Evolutionary conservation across 2,113 vertebrate genomes (phyloP).

Genomic region (Okapia johnstoni): DNA sequence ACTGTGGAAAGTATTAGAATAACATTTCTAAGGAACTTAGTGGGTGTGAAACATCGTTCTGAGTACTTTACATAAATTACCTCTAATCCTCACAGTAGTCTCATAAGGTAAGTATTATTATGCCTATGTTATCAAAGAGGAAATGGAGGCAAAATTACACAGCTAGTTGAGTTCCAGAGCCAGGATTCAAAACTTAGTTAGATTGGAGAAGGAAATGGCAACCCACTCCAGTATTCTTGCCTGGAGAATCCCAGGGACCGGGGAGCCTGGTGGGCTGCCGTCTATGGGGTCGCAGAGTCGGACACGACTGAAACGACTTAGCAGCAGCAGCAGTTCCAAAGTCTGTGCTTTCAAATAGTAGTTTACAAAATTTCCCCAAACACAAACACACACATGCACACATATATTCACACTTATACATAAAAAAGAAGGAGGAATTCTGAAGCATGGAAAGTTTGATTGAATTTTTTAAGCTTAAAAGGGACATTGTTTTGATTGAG

Average conservation of each 20-base stretch:
- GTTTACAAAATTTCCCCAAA: neutral
- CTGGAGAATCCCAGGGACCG: too few relatives aligned
- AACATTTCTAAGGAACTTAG: neutral
- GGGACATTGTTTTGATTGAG: neutral
- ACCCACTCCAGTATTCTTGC: too few relatives aligned
- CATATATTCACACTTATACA: neutral
- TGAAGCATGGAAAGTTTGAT: neutral
- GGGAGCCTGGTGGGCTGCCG: too few relatives aligned
- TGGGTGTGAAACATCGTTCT: neutral
- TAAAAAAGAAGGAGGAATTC: neutral
- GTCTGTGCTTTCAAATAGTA: neutral
- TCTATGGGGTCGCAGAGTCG: too few relatives aligned
- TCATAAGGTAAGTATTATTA: neutral
- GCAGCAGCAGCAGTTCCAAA: neutral
- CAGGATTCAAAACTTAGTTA: neutral
- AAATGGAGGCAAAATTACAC: neutral
- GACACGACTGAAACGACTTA: too few relatives aligned
- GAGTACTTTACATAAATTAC: neutral
- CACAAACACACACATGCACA: rapidly evolving
- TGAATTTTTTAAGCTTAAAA: neutral
- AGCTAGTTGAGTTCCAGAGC: neutral
- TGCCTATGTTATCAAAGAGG: neutral
- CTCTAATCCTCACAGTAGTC: neutral
- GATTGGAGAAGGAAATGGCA: neutral
- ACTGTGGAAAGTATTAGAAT: neutral